phyloP scores from a whole-genome alignment of 92 coral and sea anemone species.

The Phenganax marumi region DNA sequence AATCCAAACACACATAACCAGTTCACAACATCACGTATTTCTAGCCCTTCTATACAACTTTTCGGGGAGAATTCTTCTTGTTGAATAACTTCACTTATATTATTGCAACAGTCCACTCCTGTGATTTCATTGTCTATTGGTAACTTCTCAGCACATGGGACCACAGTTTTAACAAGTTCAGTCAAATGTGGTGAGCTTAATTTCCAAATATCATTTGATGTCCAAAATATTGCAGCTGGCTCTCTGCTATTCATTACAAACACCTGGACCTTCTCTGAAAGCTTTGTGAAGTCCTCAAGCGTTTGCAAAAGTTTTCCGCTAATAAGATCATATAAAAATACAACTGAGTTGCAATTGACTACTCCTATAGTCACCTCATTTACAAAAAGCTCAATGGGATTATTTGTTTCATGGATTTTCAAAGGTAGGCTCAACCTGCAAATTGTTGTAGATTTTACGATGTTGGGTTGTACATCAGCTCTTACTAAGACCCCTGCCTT shows the following conservation, averaged over 20 bases:
- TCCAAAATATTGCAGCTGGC: slow-evolving; percentile 69
- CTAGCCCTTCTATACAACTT: neutral
- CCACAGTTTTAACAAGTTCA: slow-evolving; percentile 64
- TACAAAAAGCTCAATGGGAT: slow-evolving; percentile 53
- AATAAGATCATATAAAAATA: slow-evolving; percentile 60
- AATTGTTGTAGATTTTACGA: slow-evolving; percentile 51
- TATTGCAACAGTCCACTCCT: neutral
- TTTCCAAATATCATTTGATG: slow-evolving; percentile 71
- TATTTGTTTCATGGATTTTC: neutral
- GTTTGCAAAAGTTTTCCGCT: slow-evolving; percentile 70
- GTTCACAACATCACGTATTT: slow-evolving; percentile 13
- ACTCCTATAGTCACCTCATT: slow-evolving; percentile 67
- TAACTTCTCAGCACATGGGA: slow-evolving; percentile 17
- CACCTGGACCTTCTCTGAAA: slow-evolving; percentile 38
- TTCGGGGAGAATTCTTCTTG: neutral
- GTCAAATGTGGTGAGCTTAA: slow-evolving; percentile 61
- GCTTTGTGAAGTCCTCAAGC: slow-evolving; percentile 57
- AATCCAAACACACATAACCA: slow-evolving; percentile 63
- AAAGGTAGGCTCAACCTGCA: slow-evolving; percentile 45
- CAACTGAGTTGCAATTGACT: slow-evolving; percentile 57
- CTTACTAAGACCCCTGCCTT: slow-evolving; percentile 44
- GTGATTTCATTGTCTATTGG: neutral
- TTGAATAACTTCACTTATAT: neutral
- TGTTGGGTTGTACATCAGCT: slow-evolving; percentile 60
- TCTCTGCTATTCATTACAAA: slow-evolving; percentile 55